A percentile compares a stretch with the other conserved stretches of the same genome.
Conservation (phyloP, 2,797 vertebrate genomes). For the Alcedo quadribrachys region DNA sequence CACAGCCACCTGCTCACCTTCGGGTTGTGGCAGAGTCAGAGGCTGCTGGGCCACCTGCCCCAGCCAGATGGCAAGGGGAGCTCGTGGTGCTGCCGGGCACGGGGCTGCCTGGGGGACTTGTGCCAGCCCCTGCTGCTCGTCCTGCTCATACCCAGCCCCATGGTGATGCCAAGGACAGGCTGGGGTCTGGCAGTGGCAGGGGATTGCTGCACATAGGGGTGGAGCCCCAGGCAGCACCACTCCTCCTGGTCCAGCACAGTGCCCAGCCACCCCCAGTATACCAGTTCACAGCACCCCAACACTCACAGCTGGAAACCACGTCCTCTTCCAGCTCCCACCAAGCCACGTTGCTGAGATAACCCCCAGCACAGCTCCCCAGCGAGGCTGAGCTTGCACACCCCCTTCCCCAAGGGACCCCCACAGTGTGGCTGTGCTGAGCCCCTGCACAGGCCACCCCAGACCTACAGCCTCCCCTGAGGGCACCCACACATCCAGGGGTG, state of each 20-base stretch:
- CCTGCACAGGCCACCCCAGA: neutral
- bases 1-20: rapidly evolving
- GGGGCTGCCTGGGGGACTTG: neutral
- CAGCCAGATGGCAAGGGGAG: neutral
- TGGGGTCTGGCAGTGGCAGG: neutral
- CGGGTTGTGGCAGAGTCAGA: neutral
- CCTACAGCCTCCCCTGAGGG: neutral
- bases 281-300: neutral
- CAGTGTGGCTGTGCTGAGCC: rapidly evolving
- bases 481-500: neutral
- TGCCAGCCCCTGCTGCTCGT: neutral
- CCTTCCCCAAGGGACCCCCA: neutral
- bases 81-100: rapidly evolving
- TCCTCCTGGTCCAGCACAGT: neutral
- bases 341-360: neutral
- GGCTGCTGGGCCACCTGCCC: neutral
- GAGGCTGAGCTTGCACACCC: neutral
- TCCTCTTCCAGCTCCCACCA: neutral
- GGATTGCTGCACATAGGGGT: rapidly evolving
- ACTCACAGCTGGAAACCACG: neutral
- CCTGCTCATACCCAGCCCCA: neutral
- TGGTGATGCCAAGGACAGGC: rapidly evolving
- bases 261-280: neutral
- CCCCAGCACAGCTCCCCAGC: neutral
- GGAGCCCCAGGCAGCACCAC: neutral